phyloP scores from a whole-genome alignment of 1,140 invertebrate genomes.

The Leptinotarsa undecemlineata region DNA sequence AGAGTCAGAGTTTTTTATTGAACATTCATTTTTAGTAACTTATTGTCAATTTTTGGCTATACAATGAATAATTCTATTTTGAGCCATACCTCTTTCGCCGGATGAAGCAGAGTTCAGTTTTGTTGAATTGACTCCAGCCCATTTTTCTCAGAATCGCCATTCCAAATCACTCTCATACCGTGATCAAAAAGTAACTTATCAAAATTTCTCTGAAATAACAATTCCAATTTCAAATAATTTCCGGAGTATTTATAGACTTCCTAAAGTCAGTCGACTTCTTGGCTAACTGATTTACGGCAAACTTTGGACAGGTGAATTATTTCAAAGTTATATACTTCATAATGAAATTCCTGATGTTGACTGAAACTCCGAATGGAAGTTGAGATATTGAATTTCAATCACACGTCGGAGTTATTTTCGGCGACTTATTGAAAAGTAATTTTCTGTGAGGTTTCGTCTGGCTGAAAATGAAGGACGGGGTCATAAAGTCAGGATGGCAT shows the following conservation, averaged over 20 bases:
- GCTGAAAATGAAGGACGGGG: neutral
- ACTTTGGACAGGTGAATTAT: conserved; percentile 1
- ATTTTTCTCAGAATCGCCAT: too few species aligned
- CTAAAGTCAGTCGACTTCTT: neutral
- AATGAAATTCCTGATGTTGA: neutral
- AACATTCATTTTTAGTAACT: too few species aligned
- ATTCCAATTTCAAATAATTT: neutral
- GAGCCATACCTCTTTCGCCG: too few species aligned
- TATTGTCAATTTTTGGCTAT: too few species aligned
- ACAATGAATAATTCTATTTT: too few species aligned
- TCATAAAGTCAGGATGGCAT: neutral
- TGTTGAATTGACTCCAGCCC: too few species aligned
- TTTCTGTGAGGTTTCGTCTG: neutral
- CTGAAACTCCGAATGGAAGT: neutral
- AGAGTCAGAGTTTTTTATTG: too few species aligned
- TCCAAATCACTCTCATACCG: too few species aligned
- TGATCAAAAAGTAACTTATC: too few species aligned
- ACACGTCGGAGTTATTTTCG: neutral
- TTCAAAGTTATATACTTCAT: neutral
- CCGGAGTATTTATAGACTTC: neutral
- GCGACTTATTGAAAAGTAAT: neutral
- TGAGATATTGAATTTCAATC: conserved; percentile 4
- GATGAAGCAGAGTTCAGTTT: too few species aligned
- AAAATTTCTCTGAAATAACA: neutral
- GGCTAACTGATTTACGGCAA: neutral